Conservation (phyloP, 2,113 vertebrate genomes). For the Plecturocebus donacophilus region DNA sequence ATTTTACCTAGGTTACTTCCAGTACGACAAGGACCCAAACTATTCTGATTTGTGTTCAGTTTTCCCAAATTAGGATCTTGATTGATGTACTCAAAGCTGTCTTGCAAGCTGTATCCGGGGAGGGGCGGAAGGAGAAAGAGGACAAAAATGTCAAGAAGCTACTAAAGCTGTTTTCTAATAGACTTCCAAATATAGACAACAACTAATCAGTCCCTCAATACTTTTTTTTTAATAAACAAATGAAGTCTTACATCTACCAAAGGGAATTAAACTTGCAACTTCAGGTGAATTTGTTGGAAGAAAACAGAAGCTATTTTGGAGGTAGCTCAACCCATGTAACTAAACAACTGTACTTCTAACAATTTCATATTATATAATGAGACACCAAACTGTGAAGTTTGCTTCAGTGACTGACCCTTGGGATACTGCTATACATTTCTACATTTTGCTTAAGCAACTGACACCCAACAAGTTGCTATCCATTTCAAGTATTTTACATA, state of each 20-base stretch:
- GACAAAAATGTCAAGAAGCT: conserved; percentile 34
- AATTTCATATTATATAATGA: not conserved
- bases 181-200: not conserved
- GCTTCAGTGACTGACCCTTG: not conserved
- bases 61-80: conserved; percentile 86
- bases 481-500: conserved; percentile 6
- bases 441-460: conserved; percentile 1
- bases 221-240: not conserved
- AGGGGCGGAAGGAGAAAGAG: not conserved
- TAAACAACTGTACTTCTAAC: not conserved
- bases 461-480: not conserved
- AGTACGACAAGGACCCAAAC: conserved; percentile 83
- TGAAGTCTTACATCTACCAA: not conserved
- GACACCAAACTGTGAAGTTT: not conserved
- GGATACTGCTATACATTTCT: not conserved
- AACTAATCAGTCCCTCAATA: not conserved
- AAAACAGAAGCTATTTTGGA: conserved; percentile 23
- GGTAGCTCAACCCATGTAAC: not conserved
- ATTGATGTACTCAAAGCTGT: conserved; percentile 91
- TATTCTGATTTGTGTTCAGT: conserved; percentile 83
- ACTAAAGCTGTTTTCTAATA: not conserved
- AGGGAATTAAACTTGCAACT: not conserved
- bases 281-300: not conserved
- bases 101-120: conserved; percentile 87
- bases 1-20: conserved; percentile 89